Evolutionary conservation across 2,888 invertebrate genomes (phyloP).

Genomic region (Campoletis raptor): DNA sequence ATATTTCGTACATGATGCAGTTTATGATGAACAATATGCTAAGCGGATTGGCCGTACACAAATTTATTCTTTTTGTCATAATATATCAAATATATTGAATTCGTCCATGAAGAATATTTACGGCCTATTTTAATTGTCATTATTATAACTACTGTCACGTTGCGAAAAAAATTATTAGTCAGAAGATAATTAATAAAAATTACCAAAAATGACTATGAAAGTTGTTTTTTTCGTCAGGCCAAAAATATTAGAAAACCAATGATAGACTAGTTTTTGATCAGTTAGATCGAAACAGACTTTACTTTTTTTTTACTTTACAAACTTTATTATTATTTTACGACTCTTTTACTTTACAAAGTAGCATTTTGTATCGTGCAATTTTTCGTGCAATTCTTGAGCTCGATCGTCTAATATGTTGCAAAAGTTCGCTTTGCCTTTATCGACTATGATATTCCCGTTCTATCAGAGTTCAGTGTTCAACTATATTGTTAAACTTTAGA

Average conservation of each 20-base stretch:
- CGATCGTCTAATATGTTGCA: neutral
- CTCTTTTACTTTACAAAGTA: too few relatives aligned
- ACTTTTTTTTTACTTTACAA: too few relatives aligned
- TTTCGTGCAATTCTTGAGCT: neutral
- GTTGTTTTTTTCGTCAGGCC: too few relatives aligned
- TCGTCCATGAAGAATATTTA: neutral
- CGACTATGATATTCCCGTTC: neutral
- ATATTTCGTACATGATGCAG: neutral
- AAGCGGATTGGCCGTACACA: neutral
- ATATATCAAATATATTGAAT: neutral
- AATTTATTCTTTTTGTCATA: constrained; percentile 16
- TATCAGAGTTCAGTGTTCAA: neutral
- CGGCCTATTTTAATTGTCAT: neutral
- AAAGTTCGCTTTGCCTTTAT: neutral
- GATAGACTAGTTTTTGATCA: too few relatives aligned
- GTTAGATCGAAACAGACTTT: too few relatives aligned
- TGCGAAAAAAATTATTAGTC: neutral
- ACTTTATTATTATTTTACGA: too few relatives aligned
- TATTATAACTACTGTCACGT: neutral
- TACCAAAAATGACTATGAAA: too few relatives aligned
- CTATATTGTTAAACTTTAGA: constrained; percentile 25
- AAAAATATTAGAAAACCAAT: too few relatives aligned
- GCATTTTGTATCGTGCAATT: neutral
- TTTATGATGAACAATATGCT: neutral
- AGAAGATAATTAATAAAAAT: too few relatives aligned